These are phyloP conservation scores for Sarcoramphus papa DNA, from an alignment of 2,797 vertebrate genomes.

Conservation along the genomic window DNA sequence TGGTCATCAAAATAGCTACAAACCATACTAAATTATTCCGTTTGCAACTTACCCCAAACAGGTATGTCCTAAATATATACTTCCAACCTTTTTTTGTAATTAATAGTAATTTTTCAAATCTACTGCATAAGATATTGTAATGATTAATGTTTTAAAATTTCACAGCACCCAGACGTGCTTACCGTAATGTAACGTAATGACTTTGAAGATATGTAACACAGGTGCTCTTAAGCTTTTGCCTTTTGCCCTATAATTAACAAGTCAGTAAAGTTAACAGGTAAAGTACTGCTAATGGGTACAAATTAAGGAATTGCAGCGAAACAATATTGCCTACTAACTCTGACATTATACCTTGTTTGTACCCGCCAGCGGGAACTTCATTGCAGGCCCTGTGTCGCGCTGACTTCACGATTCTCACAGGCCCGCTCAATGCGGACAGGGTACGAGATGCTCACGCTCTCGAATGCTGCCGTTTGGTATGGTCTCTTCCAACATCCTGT, in stretches of 20 bases:
- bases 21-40: conserved; percentile 94
- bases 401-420: conserved; percentile 99
- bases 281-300: conserved; percentile 99
- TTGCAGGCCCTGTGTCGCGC: conserved; percentile 99
- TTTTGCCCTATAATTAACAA: conserved; percentile 93
- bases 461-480: conserved; percentile 99
- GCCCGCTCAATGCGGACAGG: conserved; percentile 99
- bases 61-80: conserved; percentile 80
- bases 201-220: conserved; percentile 91
- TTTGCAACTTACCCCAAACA: conserved; percentile 81
- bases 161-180: conserved; percentile 98
- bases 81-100: conserved; percentile 33
- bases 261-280: conserved; percentile 99
- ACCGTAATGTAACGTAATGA: conserved; percentile 94
- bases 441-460: conserved; percentile 99
- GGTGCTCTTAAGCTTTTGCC: conserved; percentile 88
- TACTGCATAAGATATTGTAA: conserved; percentile 82
- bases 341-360: conserved; percentile 99
- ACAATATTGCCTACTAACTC: conserved; percentile 99
- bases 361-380: conserved; percentile 99
- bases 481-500: conserved; percentile 99
- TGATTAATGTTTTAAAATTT: conserved; percentile 90
- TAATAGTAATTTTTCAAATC: conserved; percentile 70
- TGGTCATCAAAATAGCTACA: conserved; percentile 99
- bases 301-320: conserved; percentile 98